Base-by-base conservation (phyloP, 2,888 invertebrate species). In the Drosophila yooni region DNA sequence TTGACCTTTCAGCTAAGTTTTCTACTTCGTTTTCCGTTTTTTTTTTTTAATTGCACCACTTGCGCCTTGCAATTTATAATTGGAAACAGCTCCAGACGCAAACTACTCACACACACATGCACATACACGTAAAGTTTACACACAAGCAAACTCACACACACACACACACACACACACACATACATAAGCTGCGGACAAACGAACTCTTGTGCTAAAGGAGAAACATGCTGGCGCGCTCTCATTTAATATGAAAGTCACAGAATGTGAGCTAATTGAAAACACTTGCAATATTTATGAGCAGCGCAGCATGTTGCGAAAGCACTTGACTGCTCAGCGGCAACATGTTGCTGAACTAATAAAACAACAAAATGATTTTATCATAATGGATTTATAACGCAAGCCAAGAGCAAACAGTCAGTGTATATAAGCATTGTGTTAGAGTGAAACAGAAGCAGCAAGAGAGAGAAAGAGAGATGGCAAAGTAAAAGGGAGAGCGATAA, bases 201-300 rank as follows among this genome's bases (percentile, higher is more conserved):
- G 15, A 50, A 40, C 8, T 59, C 29, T 57, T 60, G 60, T 48
- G 51, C 57, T 64, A 38, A 27, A 25, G 65, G 62, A 57, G 80
- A 65, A 79, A 65, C 74, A 68, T 70, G 34, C 61, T 48, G 62
- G 62, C 66, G 67, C 81, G 74, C 81, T 76, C 82, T 81, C 88
- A 86, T 87, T 88, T 86, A 87, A 84, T 88, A 90, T 90, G 83
- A 82, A 90, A 91, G 91, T 91, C 86, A 87, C 81, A 89, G 88
- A 89, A 91, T 88, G 85, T 83, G 84, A 83, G 88, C 91, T 91
- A 90, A 91, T 91, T 92, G 92, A 91, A 92, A 91, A 85, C 89
- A 91, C 89, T 91, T 91, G 88, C 89, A 89, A 88, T 90, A 91
- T 91, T 91, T 91, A 92, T 91, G 79, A 81, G 87, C 74, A 65